Conservation (phyloP, 2,113 vertebrate species). For the Poicephalus meyeri region DNA sequence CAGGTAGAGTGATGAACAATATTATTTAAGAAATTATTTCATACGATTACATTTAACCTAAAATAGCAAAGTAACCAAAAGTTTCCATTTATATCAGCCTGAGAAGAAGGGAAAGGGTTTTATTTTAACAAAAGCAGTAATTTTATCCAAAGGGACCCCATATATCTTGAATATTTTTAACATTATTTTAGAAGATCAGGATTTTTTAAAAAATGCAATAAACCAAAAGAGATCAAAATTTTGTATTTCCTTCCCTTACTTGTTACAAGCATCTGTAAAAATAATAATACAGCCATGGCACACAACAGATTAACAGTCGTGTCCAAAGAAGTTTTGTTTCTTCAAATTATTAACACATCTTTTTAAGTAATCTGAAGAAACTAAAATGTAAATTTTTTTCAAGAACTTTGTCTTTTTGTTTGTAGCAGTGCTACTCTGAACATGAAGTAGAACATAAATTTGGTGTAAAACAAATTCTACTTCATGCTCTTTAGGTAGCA, state of each 20-base stretch:
- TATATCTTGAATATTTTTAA: background rate
- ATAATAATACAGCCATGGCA: background rate
- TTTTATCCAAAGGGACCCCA: background rate
- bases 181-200: background rate
- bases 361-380: background rate
- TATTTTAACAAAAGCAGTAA: background rate
- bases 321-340: background rate
- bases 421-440: background rate
- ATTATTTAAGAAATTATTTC: background rate
- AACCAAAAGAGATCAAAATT: background rate
- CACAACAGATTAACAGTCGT: background rate
- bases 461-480: background rate
- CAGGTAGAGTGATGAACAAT: constrained; percentile 75
- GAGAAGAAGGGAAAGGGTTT: background rate
- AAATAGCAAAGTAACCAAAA: background rate
- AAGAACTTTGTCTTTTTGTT: background rate
- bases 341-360: background rate
- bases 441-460: background rate
- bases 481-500: background rate
- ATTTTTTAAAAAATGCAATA: background rate
- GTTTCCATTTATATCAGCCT: background rate
- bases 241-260: background rate
- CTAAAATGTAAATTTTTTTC: background rate
- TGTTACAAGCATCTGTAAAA: background rate
- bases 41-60: background rate